Percentiles rank a stretch among this genome's conserved stretches.
These are phyloP conservation scores for Equus quagga DNA, from an alignment of 2,113 vertebrate species.

Conservation along the genomic window DNA sequence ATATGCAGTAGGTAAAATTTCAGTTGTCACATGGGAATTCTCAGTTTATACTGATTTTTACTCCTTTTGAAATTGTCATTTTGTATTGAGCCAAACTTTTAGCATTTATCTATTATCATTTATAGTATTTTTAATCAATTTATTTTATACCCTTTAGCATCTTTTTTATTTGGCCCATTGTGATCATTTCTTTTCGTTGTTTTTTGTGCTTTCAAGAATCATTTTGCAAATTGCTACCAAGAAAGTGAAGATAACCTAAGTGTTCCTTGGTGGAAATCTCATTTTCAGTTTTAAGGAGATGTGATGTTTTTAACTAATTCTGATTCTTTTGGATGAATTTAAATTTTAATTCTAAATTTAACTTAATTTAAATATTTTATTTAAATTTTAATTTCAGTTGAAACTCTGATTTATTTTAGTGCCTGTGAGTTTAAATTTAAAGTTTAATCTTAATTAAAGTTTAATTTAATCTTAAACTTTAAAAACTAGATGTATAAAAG, in stretches of 20 bases:
- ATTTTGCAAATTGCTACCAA: conserved; percentile 32
- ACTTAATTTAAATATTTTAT: conserved; percentile 62
- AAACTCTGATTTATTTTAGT: conserved; percentile 71
- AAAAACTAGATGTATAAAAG: conserved; percentile 67
- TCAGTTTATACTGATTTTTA: background rate
- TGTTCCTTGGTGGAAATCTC: conserved; percentile 8
- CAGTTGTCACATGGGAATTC: background rate
- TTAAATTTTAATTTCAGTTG: conserved; percentile 70
- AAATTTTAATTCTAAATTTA: conserved; percentile 61
- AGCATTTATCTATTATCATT: background rate
- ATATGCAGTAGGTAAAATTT: background rate
- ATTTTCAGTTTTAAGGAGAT: conserved; percentile 30
- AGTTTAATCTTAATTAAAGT: conserved; percentile 67
- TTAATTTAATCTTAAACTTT: conserved; percentile 72
- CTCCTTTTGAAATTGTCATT: background rate
- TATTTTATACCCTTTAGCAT: background rate
- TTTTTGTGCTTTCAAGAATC: background rate
- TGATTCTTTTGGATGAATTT: conserved; percentile 56
- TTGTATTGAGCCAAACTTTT: background rate
- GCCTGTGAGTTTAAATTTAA: conserved; percentile 59
- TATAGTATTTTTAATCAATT: background rate
- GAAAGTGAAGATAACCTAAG: background rate
- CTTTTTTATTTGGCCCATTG: background rate
- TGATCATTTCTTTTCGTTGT: background rate
- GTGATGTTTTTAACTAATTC: conserved; percentile 24